Evolutionary conservation across 2,113 vertebrate species (phyloP).

Genomic region (Neopipo cinnamomea): DNA sequence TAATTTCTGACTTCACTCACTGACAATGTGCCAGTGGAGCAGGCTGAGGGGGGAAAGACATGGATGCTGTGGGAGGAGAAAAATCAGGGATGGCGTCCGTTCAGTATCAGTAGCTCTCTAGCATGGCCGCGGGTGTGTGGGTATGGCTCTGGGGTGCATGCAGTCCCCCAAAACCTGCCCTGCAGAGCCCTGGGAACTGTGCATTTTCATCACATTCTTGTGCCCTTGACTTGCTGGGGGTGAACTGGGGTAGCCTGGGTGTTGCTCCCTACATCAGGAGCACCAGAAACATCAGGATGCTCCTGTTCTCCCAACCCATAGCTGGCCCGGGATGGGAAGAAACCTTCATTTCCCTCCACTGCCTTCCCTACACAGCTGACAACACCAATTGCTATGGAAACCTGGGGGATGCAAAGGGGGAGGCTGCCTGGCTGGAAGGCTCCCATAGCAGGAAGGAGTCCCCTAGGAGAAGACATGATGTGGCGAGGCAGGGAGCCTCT

Average conservation of each 20-base stretch:
- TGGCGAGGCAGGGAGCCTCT: not conserved
- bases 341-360: not conserved
- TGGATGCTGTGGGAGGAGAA: not conserved
- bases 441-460: not conserved
- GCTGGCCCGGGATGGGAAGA: not conserved
- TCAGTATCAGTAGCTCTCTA: not conserved
- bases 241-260: not conserved
- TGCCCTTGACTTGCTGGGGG: not conserved
- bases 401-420: not conserved
- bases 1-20: not conserved
- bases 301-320: not conserved
- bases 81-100: not conserved
- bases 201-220: not conserved
- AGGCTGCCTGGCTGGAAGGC: not conserved
- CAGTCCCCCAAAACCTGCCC: not conserved
- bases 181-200: not conserved
- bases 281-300: not conserved
- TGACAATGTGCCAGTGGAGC: not conserved
- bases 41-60: not conserved
- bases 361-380: not conserved
- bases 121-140: rapidly evolving
- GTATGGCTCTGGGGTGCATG: not conserved
- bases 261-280: not conserved
- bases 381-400: slow-evolving; percentile 56
- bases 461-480: not conserved